Percentiles rank a stretch among this genome's conserved stretches.
Evolutionary conservation across 2,888 invertebrate species (phyloP).

Genomic region (Athripsodes cinereus): DNA sequence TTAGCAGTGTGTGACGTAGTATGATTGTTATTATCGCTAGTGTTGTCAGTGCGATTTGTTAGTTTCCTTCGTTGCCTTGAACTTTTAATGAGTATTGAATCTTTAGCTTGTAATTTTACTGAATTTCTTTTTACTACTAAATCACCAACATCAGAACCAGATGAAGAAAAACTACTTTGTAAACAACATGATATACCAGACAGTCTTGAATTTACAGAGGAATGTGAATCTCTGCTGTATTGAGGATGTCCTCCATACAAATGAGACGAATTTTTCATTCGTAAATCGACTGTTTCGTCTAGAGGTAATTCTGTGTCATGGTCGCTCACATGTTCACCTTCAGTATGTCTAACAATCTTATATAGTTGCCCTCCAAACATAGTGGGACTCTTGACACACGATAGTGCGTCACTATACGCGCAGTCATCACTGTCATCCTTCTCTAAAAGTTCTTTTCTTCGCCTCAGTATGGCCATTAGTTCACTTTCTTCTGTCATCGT

Average conservation of each 20-base stretch:
- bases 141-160: slow-evolving; percentile 10
- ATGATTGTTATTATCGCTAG: no score
- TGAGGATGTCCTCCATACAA: neutral
- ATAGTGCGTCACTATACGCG: neutral
- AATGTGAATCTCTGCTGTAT: slow-evolving; percentile 39
- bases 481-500: neutral
- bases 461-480: neutral
- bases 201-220: slow-evolving; percentile 48
- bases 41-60: neutral
- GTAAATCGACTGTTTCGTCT: neutral
- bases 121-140: neutral
- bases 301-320: neutral
- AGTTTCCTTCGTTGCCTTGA: neutral
- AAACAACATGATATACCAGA: slow-evolving; percentile 42
- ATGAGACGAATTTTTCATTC: neutral
- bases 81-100: neutral
- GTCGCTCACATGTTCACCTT: neutral
- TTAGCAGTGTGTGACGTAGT: neutral
- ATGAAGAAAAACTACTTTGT: slow-evolving; percentile 33
- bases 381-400: no score
- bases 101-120: neutral
- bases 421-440: neutral
- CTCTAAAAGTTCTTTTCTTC: neutral
- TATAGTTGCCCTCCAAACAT: no score
- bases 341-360: neutral